These are phyloP conservation scores for Galeruca laticollis DNA, from an alignment of 2,888 invertebrate genomes.

Conservation along the genomic window DNA sequence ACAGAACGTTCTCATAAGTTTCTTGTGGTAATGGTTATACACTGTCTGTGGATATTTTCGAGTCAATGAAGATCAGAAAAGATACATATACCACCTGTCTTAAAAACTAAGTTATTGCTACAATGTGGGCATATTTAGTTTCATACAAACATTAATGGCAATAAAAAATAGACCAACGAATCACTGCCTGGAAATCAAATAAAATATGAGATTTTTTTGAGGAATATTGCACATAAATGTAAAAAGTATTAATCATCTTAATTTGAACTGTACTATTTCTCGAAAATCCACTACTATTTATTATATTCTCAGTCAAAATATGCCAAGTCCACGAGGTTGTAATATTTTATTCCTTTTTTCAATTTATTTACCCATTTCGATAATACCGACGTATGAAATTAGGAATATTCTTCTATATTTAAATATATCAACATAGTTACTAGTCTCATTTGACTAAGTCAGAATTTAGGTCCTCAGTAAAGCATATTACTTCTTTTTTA, in stretches of 20 bases:
- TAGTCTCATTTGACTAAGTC: too few relatives aligned
- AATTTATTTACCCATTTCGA: neutral
- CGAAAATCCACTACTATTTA: neutral
- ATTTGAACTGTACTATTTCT: neutral
- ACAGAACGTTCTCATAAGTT: too few relatives aligned
- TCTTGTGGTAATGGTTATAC: too few relatives aligned
- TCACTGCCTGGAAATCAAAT: neutral
- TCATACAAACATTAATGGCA: neutral
- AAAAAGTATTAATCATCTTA: neutral
- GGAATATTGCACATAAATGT: constrained; percentile 7
- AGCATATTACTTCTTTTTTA: too few relatives aligned
- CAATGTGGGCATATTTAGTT: neutral
- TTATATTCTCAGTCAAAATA: neutral
- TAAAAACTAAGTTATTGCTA: neutral
- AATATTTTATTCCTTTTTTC: neutral
- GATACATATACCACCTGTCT: neutral
- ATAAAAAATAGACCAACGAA: neutral
- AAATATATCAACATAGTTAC: too few relatives aligned
- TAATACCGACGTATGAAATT: neutral
- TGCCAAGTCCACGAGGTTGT: neutral
- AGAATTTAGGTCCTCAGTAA: too few relatives aligned
- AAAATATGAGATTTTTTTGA: neutral
- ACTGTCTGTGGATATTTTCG: too few relatives aligned
- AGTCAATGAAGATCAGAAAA: neutral
- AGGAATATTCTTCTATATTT: too few relatives aligned